Evolutionary conservation across 2,113 vertebrate species (phyloP).

Genomic region (Ptilorrhoa leucosticta): DNA sequence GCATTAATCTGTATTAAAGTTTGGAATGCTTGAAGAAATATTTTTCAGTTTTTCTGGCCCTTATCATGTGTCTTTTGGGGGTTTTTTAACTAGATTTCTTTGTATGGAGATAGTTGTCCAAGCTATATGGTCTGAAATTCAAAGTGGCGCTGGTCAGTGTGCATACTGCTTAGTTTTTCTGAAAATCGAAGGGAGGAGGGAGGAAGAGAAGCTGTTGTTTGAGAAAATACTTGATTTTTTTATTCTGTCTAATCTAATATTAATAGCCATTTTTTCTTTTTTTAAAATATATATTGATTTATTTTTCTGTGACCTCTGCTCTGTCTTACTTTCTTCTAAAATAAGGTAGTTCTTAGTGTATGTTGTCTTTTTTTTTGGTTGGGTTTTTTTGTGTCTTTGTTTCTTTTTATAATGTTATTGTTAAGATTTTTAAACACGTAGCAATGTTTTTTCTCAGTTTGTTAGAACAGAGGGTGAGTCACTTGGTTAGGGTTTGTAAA

Average conservation of each 20-base stretch:
- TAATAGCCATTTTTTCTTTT: not conserved
- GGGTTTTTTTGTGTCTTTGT: not conserved
- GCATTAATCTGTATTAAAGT: not conserved
- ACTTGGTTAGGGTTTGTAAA: not conserved
- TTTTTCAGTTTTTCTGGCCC: not conserved
- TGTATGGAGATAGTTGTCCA: not conserved
- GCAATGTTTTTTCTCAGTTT: not conserved
- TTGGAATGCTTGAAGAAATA: not conserved
- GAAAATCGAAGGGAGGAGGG: not conserved
- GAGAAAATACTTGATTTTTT: not conserved
- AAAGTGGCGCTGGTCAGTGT: not conserved
- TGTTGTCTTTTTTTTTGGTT: not conserved
- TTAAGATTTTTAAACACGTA: not conserved
- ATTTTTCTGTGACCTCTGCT: not conserved
- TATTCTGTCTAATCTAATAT: not conserved
- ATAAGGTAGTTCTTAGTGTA: not conserved
- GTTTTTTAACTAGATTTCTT: not conserved
- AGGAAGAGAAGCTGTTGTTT: not conserved
- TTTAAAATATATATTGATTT: not conserved
- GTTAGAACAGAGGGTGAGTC: not conserved
- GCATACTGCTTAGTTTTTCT: not conserved
- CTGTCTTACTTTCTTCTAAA: not conserved
- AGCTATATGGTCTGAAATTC: not conserved
- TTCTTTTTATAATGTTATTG: not conserved
- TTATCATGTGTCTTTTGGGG: fast-evolving